Evolutionary conservation across 2,113 vertebrate species (phyloP), one percentile per base, ranked within the genome.

Genomic region (Pseudorectes ferrugineus): DNA sequence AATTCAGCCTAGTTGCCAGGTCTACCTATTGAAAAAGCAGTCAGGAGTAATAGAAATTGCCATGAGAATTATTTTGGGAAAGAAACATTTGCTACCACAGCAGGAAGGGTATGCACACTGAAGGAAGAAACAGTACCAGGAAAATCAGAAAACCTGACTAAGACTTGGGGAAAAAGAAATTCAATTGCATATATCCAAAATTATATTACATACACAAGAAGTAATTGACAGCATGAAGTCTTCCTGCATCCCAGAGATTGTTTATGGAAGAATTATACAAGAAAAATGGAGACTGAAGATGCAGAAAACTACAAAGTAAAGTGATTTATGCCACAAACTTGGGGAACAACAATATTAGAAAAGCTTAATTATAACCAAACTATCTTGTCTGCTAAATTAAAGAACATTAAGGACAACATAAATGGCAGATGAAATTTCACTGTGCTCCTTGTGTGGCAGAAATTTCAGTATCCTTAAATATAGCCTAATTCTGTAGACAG

Each of bases 371-470:
- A 94, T 79, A 93, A 73, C 31, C 55, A 42, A 95, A 87, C 73
- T 92, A 75, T 80, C 89, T 88, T 80, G 54, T 75, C 88, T 92
- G 52, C 80, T 96, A 91, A 92, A 96, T 92, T 95, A 97, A 89
- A 89, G 59, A 91, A 91, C 81, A 91, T 91, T 91, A 96, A 72
- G 43, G 79, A 66, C 48, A 95, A 73, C 85, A 74, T 74, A 93
- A 91, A 65, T 81, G 85, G 86, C 55, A 96, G 83, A 83, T 63
- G 61, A 88, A 95, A 93, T 92, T 93, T 92, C 61, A 77, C 35
- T 80, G 42, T 77, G 75, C 45, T 90, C 46, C 75, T 74, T 80
- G 36, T 93, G 77, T 78, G 72, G 72, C 92, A 96, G 85, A 95
- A 92, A 54, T 81, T 90, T 89, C 71, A 92, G 63, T 40, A 88